Conservation (phyloP, 2,888 invertebrate species). For the Drosophila meridiana region DNA sequence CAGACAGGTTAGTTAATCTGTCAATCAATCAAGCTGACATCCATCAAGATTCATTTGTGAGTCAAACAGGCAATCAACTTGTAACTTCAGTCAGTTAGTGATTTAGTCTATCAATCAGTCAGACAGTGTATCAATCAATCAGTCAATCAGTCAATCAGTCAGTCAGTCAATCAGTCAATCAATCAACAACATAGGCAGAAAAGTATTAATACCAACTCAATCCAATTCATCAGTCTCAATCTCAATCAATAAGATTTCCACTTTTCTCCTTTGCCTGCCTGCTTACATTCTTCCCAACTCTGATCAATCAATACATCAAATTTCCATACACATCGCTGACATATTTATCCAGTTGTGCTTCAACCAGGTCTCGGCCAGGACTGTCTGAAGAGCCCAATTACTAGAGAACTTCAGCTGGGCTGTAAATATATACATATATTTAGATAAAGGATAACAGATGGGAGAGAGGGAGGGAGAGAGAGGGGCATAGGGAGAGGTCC, state of each 20-base stretch:
- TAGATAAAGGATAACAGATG: background rate
- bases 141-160: background rate
- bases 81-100: background rate
- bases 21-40: too few relatives aligned
- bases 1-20: background rate
- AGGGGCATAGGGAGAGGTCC: conserved; percentile 8
- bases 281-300: background rate
- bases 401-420: background rate
- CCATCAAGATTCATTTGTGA: too few relatives aligned
- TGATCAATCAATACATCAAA: background rate
- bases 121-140: background rate
- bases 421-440: background rate
- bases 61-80: background rate
- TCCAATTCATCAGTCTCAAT: background rate
- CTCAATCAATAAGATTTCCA: background rate
- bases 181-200: background rate
- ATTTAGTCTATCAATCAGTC: too few relatives aligned
- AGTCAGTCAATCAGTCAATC: background rate
- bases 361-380: background rate
- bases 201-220: background rate
- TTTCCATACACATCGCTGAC: background rate
- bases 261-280: background rate
- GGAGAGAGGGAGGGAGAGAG: background rate
- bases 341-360: background rate
- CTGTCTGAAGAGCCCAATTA: background rate